A percentile compares a stretch with the other conserved stretches of the same genome.
phyloP scores from a whole-genome alignment of 1,140 invertebrate genomes.

The Condylostylus longicornis region DNA sequence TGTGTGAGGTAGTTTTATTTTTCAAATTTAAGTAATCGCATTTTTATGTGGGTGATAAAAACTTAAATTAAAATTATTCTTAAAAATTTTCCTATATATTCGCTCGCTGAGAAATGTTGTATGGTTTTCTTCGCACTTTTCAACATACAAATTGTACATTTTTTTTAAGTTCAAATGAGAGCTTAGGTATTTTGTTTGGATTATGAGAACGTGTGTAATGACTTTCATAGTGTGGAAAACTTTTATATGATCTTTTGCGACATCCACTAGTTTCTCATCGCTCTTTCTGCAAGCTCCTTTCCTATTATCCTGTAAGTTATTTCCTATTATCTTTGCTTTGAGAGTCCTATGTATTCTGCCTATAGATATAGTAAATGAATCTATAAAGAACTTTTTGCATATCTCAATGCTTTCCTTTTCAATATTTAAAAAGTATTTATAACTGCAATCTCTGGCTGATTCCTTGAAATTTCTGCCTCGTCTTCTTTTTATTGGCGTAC shows the following conservation, averaged over 20 bases:
- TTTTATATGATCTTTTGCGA: not conserved
- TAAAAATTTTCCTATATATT: conserved; percentile 15
- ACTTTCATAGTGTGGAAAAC: too few relatives aligned
- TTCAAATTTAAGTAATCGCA: conserved; percentile 13
- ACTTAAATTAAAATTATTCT: conserved; percentile 15
- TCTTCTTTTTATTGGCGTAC: too few relatives aligned
- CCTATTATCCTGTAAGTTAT: conserved; percentile 11
- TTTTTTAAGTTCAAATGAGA: not conserved
- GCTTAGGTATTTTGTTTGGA: conserved; percentile 11
- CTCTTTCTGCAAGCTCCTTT: conserved; percentile 10
- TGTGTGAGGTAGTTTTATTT: conserved; percentile 14
- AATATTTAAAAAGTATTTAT: not conserved
- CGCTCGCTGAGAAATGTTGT: too few relatives aligned
- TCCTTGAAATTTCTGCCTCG: too few relatives aligned
- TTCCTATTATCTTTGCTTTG: not conserved
- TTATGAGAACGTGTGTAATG: not conserved
- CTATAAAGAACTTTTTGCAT: conserved; percentile 1
- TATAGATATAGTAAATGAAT: conserved; percentile 15
- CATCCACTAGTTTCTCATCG: not conserved
- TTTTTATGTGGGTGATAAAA: conserved; percentile 14
- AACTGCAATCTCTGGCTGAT: too few relatives aligned
- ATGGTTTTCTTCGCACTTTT: too few relatives aligned
- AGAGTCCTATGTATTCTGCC: not conserved
- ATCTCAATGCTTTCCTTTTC: not conserved
- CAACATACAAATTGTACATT: too few relatives aligned